Base-by-base conservation (phyloP, 2,797 vertebrate species). In the Lophius americanus region DNA sequence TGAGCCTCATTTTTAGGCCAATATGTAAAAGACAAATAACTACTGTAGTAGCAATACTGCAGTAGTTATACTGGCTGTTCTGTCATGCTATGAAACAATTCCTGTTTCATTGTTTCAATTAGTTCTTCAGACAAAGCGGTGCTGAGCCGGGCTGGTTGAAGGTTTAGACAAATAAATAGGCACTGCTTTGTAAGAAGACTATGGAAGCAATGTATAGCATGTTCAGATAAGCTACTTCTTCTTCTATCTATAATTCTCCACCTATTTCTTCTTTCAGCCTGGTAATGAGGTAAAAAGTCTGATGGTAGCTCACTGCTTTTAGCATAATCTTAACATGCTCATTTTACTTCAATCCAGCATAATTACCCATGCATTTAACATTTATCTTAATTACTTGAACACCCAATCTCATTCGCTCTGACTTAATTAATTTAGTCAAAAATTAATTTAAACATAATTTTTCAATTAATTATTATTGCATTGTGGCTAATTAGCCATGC, bases 401-500 rank as follows among this genome's bases (percentile, higher is more conserved):
- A 57, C 64, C 49, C 51, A 55, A 48, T 14, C 52, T 68, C 56
- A 60, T 48, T 64, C 70, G 63, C 41, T 74, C 62, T 70, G 35
- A 73, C 65, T 87, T 91, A 92, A 94, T 93, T 93, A 94, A 91
- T 79, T 75, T 54, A 82, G 90, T 91, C 86, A 83, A 91, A 92
- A 89, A 92, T 94, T 91, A 85, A 93, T 91, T 91, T 80, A 90
- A 92, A 90, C 90, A 87, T 79, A 50, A 76, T 70, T 86, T 88
- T 81, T 59, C 62, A 88, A 91, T 90, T 91, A 93, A 93, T 93
- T 91, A 92, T 88, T 85, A 84, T 88, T 87, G 78, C 82, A 89
- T 89, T 90, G 78, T 51, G 37, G 78, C 84, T 92, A 90, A 94
- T 92, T 91, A 90, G 75, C 56, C 48, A 64, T 76, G 81, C 86